Conservation (phyloP, 2,113 vertebrate genomes). For the Piaya cayana region DNA sequence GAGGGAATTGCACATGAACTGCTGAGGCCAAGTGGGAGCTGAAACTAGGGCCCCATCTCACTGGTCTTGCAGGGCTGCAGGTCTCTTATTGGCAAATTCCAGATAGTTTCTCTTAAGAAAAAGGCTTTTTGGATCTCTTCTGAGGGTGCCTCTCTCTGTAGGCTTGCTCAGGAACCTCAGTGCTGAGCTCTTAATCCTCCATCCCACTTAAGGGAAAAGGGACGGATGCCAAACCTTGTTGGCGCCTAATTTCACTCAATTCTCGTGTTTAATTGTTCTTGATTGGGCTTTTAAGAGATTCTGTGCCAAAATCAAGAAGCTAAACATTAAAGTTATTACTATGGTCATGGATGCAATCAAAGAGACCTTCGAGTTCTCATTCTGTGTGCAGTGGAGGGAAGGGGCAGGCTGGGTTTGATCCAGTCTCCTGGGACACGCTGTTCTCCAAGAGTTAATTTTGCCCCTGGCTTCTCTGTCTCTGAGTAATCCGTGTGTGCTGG, state of each 20-base stretch:
- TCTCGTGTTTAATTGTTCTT: neutral
- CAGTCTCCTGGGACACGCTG: neutral
- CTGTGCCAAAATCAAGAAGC: slow-evolving; percentile 26
- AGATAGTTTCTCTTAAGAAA: neutral
- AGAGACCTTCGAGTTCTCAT: neutral
- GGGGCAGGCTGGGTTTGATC: neutral
- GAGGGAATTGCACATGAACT: neutral
- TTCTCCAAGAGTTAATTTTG: neutral
- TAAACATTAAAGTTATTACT: slow-evolving; percentile 1
- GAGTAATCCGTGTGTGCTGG: slow-evolving; percentile 14
- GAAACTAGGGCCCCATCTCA: neutral
- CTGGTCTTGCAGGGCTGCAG: neutral
- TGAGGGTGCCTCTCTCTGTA: neutral
- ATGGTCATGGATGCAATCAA: neutral
- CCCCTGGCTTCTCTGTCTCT: neutral
- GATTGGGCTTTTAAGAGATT: neutral
- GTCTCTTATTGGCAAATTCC: neutral
- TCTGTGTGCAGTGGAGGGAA: neutral
- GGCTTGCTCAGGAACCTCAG: neutral
- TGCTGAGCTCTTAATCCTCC: neutral
- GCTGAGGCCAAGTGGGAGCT: neutral
- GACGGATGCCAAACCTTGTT: neutral
- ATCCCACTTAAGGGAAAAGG: neutral
- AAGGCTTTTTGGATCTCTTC: neutral
- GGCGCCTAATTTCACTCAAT: slow-evolving; percentile 11